Conservation (phyloP, 2,113 vertebrate genomes). For the Kryptolebias marmoratus region DNA sequence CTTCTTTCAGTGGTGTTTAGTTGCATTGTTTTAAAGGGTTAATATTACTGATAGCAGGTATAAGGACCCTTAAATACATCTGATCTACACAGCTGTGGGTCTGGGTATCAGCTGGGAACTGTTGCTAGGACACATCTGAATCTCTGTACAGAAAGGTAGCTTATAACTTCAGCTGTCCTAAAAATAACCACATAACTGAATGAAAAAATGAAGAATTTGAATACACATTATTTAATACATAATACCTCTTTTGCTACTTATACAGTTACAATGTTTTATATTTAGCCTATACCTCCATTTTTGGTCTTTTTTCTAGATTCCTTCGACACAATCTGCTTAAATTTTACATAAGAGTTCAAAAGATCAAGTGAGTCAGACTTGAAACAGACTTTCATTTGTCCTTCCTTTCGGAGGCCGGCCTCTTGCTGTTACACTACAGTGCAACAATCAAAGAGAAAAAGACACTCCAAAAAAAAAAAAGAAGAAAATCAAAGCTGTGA, state of each 20-base stretch:
- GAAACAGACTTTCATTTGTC: conserved; percentile 5
- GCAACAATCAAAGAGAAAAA: conserved; percentile 58
- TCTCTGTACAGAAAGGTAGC: conserved; percentile 16
- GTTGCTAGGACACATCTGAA: neutral
- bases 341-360: conserved; percentile 22
- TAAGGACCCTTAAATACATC: neutral
- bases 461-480: conserved; percentile 22
- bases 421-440: conserved; percentile 37
- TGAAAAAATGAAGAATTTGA: conserved; percentile 9
- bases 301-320: conserved; percentile 1
- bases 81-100: conserved; percentile 10
- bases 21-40: neutral
- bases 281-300: neutral
- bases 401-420: neutral
- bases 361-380: conserved; percentile 3
- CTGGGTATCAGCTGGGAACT: neutral
- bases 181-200: conserved; percentile 13
- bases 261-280: conserved; percentile 17
- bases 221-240: conserved; percentile 35
- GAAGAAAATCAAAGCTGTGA: conserved; percentile 60
- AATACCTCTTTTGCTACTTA: conserved; percentile 11
- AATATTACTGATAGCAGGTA: neutral
- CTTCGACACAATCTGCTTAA: neutral
- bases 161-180: conserved; percentile 20
- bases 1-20: conserved; percentile 16